Evolutionary conservation across 2,888 invertebrate species (phyloP).

Genomic region (Drosophila cognata): DNA sequence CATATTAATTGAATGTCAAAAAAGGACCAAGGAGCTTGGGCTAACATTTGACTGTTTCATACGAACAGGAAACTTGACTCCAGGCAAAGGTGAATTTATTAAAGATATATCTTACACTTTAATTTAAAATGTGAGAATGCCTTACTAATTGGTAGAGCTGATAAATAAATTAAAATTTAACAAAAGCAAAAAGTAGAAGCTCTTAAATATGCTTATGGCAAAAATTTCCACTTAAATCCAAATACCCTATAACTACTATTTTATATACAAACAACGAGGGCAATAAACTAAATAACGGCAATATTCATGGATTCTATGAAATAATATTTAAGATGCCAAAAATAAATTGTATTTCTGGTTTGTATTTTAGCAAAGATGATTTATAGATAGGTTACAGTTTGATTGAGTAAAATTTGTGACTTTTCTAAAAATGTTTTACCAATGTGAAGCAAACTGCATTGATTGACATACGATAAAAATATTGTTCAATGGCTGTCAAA

Average conservation of each 20-base stretch:
- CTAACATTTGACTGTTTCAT: conserved; percentile 39
- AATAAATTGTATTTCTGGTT: background rate
- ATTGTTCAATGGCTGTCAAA: conserved; percentile 18
- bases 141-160: background rate
- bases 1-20: conserved; percentile 80
- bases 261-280: background rate
- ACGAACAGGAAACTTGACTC: conserved; percentile 36
- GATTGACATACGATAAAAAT: conserved; percentile 12
- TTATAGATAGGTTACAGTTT: background rate
- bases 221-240: background rate
- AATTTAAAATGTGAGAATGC: background rate
- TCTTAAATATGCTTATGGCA: rapidly evolving
- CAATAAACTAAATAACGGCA: background rate
- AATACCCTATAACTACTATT: background rate
- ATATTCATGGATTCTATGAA: background rate
- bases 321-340: background rate
- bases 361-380: background rate
- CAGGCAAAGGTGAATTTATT: conserved; percentile 11
- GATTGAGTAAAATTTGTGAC: background rate
- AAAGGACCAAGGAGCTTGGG: conserved; percentile 50
- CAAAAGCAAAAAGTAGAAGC: background rate
- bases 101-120: background rate
- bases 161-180: background rate
- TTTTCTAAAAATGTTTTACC: background rate
- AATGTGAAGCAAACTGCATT: background rate